Evolutionary conservation across 2,888 invertebrate genomes (phyloP), one percentile per base, ranked within the genome.

Genomic region (Hypercompe scribonia): DNA sequence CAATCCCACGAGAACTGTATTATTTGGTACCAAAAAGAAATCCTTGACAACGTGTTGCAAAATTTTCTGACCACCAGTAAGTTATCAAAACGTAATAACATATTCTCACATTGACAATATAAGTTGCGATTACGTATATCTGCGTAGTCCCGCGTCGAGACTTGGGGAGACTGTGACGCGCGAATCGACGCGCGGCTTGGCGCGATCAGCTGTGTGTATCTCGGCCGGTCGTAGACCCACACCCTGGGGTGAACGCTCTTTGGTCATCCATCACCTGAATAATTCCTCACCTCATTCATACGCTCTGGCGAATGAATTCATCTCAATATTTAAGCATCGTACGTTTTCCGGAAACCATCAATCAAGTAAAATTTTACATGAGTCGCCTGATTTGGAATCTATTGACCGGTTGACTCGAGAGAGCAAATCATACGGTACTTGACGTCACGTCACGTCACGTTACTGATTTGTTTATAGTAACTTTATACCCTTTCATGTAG

Each of bases 171-270:
- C 86, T 83, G 86, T 88, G 85, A 88, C 79, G 82, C 66, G 78
- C 77, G 79, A 67, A 67, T 71, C 77, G 72, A 34, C 28, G 68
- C 21, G 72, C 64, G 75, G 75, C 76, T 70, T 74, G 75, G 78
- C 73, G 65, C 90, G 93, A 94, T 94, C 95, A 95, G 94, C 94
- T 95, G 94, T 85, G 84, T 86, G 87, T 88, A 93, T 92, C 91
- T 94, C 91, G 94, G 94, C 87, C 93, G 95, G 95, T 94, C 95
- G 89, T 82, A 92, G 94, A 93, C 94, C 93, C 87, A 82, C 80
- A 75, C 71, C 75, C 80, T 65, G 82, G 90, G 94, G 92, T 94
- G 88, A 94, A 93, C 88, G 93, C 87, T 92, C 84, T 88, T 70
- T 76, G 70, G 77, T 81, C 87, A 91, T 90, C 88, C 89, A 90